Base-by-base conservation (phyloP, 2,797 vertebrate species). In the Leucoraja ocellata region DNA sequence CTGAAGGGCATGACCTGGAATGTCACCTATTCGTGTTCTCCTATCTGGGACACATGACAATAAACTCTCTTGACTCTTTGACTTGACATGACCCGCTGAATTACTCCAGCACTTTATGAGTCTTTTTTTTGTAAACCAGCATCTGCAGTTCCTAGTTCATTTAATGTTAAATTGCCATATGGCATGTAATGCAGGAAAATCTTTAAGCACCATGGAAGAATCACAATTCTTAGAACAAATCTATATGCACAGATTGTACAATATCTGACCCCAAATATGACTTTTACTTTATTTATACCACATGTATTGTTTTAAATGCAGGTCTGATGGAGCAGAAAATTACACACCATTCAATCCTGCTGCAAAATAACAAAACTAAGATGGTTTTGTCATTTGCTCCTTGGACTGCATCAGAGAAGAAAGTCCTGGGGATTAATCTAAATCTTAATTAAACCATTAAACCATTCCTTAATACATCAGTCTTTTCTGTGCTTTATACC, bases 301-400 rank as follows among this genome's bases (percentile, higher is more conserved):
- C 73, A 92, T 92, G 71, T 92, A 92, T 92, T 92, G 71, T 92
- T 92, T 92, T 76, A 92, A 92, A 92, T 92, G 36, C 68, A 74
- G 39, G 71, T 76, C 90, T 92, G 90, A 76, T 92, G 90, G 71
- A 92, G 90, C 90, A 92, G 90, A 92, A 92, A 92, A 92, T 92
- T 92, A 76, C 61, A 76, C 39, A 54, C 25, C 90, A 76, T 92
- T 92, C 90, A 74, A 25, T 92, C 71, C 71, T 92, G 68, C 90
- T 7, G 90, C 90, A 92, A 92, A 76, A 92, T 92, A 92, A 92
- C 90, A 74, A 92, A 92, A 92, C 36, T 74, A 54, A 39, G 90
- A 71, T 92, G 32, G 90, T 76, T 92, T 92, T 92, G 71, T 92
- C 90, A 92, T 92, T 92, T 92, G 90, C 90, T 92, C 71, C 90